A percentile compares a stretch with the other conserved stretches of the same genome.
These are phyloP conservation scores for Barbus barbus DNA, from an alignment of 2,113 vertebrate genomes.

Conservation along the genomic window DNA sequence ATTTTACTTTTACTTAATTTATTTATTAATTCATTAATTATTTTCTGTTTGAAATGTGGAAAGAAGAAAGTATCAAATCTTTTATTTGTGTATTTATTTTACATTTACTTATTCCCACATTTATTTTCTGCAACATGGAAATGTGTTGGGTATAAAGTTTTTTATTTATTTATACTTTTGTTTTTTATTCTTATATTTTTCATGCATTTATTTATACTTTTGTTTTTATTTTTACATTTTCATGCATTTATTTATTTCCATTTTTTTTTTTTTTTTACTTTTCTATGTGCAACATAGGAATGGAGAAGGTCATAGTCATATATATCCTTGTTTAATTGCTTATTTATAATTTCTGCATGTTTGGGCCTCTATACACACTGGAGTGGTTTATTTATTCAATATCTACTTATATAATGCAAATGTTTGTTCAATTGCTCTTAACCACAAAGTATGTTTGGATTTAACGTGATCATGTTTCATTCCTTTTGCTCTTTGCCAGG, in stretches of 20 bases:
- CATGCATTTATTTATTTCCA: neutral
- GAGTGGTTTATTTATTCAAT: neutral
- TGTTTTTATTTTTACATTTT: neutral
- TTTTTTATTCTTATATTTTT: neutral
- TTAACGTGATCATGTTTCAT: neutral
- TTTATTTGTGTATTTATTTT: neutral
- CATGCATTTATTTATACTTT: too few relatives aligned
- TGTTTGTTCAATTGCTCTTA: neutral
- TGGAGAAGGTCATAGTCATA: too few relatives aligned
- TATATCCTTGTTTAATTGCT: too few relatives aligned
- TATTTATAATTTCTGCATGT: neutral
- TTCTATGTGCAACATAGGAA: neutral
- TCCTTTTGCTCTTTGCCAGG: constrained; percentile 73
- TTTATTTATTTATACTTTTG: neutral
- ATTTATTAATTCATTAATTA: too few relatives aligned
- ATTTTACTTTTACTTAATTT: too few relatives aligned
- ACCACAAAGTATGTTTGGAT: neutral
- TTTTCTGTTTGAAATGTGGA: too few relatives aligned
- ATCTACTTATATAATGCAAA: neutral
- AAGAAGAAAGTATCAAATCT: too few relatives aligned
- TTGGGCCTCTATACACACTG: neutral
- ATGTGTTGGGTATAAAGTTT: too few relatives aligned
- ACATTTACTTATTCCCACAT: too few relatives aligned
- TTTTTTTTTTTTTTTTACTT: neutral
- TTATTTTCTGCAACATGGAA: too few relatives aligned